phyloP scores from a whole-genome alignment of 2,797 vertebrate species.

The Pipistrellus kuhlii region DNA sequence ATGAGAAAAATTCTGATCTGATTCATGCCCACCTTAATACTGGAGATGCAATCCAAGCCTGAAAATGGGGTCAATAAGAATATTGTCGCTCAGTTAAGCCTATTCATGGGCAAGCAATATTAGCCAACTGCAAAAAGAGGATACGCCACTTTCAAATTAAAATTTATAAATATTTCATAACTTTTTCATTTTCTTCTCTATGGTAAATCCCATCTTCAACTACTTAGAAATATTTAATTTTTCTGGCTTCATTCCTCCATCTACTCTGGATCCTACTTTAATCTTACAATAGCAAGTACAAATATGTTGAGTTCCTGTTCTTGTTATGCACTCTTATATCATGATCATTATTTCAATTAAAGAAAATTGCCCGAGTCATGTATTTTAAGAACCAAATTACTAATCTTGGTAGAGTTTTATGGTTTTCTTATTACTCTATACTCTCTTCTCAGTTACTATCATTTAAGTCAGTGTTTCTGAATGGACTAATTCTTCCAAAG shows the following conservation, averaged over 20 bases:
- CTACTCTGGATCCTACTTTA: background rate
- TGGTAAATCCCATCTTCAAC: constrained; percentile 12
- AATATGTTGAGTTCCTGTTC: constrained; percentile 25
- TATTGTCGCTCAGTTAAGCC: background rate
- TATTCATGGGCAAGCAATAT: background rate
- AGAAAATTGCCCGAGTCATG: constrained; percentile 35
- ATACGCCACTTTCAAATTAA: background rate
- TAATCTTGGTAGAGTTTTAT: background rate
- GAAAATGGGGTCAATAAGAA: constrained; percentile 4
- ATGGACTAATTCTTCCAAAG: background rate
- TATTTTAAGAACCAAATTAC: constrained; percentile 56
- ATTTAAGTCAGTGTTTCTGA: background rate
- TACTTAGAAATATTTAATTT: constrained; percentile 7
- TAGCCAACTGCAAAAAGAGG: background rate
- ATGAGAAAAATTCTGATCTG: background rate
- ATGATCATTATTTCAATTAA: constrained; percentile 54
- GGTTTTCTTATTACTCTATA: background rate
- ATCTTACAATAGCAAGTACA: background rate
- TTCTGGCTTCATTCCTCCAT: background rate
- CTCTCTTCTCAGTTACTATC: background rate
- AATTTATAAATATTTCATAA: constrained; percentile 39
- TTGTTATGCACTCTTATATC: background rate
- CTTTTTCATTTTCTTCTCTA: background rate
- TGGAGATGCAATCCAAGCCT: background rate
- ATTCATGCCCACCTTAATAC: background rate